Evolutionary conservation across 2,888 invertebrate species (phyloP).

Genomic region (Crematogaster levior): DNA sequence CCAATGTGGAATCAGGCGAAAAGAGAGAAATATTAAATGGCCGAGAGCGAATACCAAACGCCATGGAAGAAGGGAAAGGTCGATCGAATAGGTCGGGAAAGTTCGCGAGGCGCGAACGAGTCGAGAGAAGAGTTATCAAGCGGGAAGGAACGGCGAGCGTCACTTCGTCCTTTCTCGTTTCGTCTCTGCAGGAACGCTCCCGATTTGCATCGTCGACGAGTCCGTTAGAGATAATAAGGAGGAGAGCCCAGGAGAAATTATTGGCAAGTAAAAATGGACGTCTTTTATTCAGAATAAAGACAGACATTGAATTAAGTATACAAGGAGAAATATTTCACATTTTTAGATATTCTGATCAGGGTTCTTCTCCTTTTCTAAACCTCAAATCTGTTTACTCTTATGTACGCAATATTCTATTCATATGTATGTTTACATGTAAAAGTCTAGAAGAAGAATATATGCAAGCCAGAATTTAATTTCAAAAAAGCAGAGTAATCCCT

Average conservation of each 20-base stretch:
- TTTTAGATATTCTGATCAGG: background rate
- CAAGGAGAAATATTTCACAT: background rate
- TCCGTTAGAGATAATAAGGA: slow-evolving; percentile 57
- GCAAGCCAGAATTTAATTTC: background rate
- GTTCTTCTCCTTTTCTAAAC: background rate
- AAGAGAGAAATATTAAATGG: slow-evolving; percentile 55
- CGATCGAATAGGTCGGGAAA: slow-evolving; percentile 50
- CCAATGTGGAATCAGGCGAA: slow-evolving; percentile 57
- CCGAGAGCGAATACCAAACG: slow-evolving; percentile 53
- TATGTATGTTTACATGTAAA: background rate
- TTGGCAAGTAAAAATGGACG: background rate
- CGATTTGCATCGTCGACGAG: slow-evolving; percentile 54
- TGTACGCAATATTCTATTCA: no score
- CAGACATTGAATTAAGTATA: slow-evolving; percentile 5
- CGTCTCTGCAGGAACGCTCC: background rate
- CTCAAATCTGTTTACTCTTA: no score
- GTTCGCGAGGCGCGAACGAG: slow-evolving; percentile 53
- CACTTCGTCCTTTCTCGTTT: slow-evolving; percentile 35
- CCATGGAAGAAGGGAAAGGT: slow-evolving; percentile 29
- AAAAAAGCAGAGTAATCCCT: background rate
- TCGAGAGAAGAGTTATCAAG: slow-evolving; percentile 25
- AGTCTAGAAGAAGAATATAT: background rate
- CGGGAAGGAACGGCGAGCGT: slow-evolving; percentile 19
- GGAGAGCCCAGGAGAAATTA: slow-evolving; percentile 23
- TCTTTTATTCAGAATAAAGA: slow-evolving; percentile 18